Percentiles rank a stretch among this genome's conserved stretches.
Conservation (phyloP, 2,797 vertebrate species). For the Enteromius afrohamiltoni region DNA sequence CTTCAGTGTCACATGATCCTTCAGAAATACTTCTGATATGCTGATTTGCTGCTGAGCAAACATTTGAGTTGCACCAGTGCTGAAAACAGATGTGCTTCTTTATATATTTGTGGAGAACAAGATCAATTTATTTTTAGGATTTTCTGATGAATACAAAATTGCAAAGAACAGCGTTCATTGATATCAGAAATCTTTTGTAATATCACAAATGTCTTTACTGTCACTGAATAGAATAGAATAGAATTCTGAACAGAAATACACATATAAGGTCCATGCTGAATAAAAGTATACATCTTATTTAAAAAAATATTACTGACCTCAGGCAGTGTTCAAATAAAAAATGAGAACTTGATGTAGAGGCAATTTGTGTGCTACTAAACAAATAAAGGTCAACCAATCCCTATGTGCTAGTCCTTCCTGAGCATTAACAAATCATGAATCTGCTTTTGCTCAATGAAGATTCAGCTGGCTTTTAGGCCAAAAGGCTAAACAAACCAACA, state of each 20-base stretch:
- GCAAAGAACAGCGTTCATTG: background rate
- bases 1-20: background rate
- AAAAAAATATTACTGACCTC: background rate
- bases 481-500: conserved; percentile 13
- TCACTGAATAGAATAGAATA: too few species aligned
- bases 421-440: background rate
- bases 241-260: background rate
- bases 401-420: background rate
- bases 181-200: background rate
- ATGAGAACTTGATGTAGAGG: background rate
- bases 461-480: conserved; percentile 12
- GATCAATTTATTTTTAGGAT: background rate
- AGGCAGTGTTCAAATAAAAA: background rate
- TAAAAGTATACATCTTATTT: background rate
- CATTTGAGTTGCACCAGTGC: background rate
- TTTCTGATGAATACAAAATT: background rate
- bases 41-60: background rate
- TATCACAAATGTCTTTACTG: background rate
- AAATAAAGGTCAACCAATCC: background rate
- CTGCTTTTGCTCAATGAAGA: background rate
- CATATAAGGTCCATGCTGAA: background rate
- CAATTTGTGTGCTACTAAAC: background rate
- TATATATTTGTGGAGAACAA: background rate
- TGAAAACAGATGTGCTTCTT: background rate
- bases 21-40: background rate